phyloP scores from a whole-genome alignment of 1,140 invertebrate genomes.

The Sesamia nonagrioides region DNA sequence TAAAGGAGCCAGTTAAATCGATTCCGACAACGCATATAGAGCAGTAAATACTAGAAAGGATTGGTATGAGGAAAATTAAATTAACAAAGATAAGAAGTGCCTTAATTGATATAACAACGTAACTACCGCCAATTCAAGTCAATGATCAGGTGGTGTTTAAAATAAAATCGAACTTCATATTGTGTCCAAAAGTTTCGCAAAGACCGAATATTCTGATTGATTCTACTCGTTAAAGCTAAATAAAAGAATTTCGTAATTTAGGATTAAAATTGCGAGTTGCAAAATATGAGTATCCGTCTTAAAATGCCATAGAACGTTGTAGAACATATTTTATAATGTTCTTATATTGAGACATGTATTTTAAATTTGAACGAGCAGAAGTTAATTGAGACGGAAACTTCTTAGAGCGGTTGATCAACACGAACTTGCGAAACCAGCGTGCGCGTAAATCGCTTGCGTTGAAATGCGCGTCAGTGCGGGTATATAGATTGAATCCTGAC shows the following conservation, averaged over 20 bases:
- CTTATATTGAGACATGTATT: conserved; percentile 27
- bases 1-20: background rate
- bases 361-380: conserved; percentile 1
- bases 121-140: background rate
- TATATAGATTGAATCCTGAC: background rate
- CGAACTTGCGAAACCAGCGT: conserved; percentile 27
- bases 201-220: conserved; percentile 13
- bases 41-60: background rate
- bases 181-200: background rate
- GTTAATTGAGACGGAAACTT: conserved; percentile 17
- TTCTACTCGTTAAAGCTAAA: background rate
- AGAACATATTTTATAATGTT: background rate
- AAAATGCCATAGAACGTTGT: conserved; percentile 15
- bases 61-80: background rate
- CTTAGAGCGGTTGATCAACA: background rate
- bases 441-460: conserved; percentile 1
- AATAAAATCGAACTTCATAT: background rate
- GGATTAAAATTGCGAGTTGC: conserved; percentile 8
- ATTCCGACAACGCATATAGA: too few relatives aligned
- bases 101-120: background rate
- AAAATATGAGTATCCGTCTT: conserved; percentile 4
- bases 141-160: background rate
- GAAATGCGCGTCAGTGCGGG: background rate
- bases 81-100: background rate
- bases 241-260: conserved; percentile 13